These are phyloP conservation scores for Alviniconcha marisindica DNA, from an alignment of 1,140 invertebrate genomes.

Conservation along the genomic window DNA sequence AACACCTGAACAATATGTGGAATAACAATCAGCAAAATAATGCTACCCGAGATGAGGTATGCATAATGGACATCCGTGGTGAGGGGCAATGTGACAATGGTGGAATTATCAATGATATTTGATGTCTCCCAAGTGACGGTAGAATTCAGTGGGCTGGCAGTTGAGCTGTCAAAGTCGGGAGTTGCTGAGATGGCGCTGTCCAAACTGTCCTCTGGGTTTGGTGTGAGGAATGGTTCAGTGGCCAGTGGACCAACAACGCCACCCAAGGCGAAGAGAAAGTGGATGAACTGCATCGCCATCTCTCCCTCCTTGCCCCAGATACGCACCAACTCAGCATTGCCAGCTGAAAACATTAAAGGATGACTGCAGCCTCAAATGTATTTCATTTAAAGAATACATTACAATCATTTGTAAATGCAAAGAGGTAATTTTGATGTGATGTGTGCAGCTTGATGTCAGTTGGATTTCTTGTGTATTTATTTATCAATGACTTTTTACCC, in stretches of 20 bases:
- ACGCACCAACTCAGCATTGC: slow-evolving; percentile 76
- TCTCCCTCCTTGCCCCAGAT: slow-evolving; percentile 76
- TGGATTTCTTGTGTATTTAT: too few species aligned
- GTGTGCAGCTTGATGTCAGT: too few species aligned
- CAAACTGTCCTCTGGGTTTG: slow-evolving; percentile 21
- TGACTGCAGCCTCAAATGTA: too few species aligned
- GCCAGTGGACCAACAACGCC: slow-evolving; percentile 57
- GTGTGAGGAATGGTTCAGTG: slow-evolving; percentile 57
- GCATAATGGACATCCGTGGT: slow-evolving; percentile 40
- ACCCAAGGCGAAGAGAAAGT: slow-evolving; percentile 59
- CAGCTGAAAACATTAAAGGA: slow-evolving; percentile 62
- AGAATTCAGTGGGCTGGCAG: too few species aligned
- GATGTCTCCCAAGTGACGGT: neutral
- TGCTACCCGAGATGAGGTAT: slow-evolving; percentile 38
- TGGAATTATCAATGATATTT: neutral
- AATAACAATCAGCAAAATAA: slow-evolving; percentile 25
- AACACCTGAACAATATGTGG: slow-evolving; percentile 34
- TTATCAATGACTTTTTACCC: too few species aligned
- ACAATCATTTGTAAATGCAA: neutral
- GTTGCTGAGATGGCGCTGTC: neutral
- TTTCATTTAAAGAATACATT: neutral
- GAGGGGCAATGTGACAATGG: neutral
- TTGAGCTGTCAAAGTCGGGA: neutral
- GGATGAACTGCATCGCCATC: slow-evolving; percentile 52
- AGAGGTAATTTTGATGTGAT: neutral